Conservation (phyloP, 2,113 vertebrate genomes). For the Halcyon malimbica region DNA sequence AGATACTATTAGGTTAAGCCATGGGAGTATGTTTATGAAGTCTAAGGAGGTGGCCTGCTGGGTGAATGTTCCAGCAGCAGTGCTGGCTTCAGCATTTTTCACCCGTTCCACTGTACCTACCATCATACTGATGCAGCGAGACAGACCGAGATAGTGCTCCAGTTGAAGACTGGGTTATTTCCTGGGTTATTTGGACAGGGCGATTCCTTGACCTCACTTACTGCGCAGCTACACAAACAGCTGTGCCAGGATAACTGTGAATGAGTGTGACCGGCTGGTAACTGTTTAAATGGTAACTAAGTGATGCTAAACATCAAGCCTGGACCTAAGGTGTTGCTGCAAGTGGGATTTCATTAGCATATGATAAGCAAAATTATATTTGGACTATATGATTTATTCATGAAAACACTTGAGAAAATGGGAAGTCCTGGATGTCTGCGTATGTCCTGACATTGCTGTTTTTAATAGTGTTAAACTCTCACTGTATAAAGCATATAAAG, state of each 20-base stretch:
- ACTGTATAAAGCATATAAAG: background rate
- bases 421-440: background rate
- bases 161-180: fast-evolving
- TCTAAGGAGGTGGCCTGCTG: background rate
- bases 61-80: background rate
- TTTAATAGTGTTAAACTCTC: background rate
- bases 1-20: background rate
- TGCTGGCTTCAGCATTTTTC: background rate
- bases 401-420: background rate
- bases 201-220: background rate
- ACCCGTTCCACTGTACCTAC: background rate
- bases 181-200: background rate
- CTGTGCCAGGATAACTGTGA: background rate
- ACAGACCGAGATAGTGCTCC: background rate
- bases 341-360: background rate
- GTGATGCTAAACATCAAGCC: background rate
- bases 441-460: background rate
- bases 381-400: background rate
- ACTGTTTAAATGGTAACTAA: background rate
- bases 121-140: background rate
- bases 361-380: background rate
- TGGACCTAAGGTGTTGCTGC: background rate
- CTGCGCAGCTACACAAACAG: background rate
- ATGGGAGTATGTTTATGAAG: background rate
- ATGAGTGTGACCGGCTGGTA: background rate